These are phyloP conservation scores for Agrochola circellaris DNA, from an alignment of 2,888 invertebrate species.

Conservation along the genomic window DNA sequence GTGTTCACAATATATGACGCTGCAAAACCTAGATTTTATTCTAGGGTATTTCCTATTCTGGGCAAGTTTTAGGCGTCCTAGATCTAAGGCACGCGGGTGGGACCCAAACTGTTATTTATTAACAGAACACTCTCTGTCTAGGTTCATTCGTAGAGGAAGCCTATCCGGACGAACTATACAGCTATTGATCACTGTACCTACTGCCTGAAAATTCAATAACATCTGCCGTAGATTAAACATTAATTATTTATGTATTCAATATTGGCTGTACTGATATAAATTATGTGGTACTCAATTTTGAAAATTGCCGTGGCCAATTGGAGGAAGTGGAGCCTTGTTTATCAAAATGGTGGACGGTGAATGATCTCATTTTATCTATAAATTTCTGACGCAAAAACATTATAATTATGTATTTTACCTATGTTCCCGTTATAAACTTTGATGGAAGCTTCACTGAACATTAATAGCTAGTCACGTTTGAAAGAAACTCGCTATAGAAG, in stretches of 20 bases:
- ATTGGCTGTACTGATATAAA: constrained; percentile 49
- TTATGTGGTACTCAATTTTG: constrained; percentile 38
- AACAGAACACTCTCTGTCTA: constrained; percentile 38
- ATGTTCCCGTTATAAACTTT: not conserved
- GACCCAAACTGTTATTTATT: constrained; percentile 66
- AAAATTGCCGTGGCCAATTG: constrained; percentile 38
- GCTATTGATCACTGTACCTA: constrained; percentile 37
- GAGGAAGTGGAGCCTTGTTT: constrained; percentile 18
- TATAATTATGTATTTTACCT: not conserved
- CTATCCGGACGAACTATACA: constrained; percentile 14
- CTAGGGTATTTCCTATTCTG: constrained; percentile 49
- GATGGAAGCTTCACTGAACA: not conserved
- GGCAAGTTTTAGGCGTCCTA: constrained; percentile 44
- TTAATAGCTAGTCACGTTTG: constrained; percentile 8
- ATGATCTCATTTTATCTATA: constrained; percentile 16
- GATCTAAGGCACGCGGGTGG: constrained; percentile 46
- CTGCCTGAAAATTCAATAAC: constrained; percentile 35
- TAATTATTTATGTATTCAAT: constrained; percentile 55
- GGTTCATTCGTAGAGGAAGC: constrained; percentile 13
- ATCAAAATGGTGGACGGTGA: constrained; percentile 1
- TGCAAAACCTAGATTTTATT: constrained; percentile 39
- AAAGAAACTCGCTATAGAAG: not conserved
- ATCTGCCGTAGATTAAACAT: constrained; percentile 57
- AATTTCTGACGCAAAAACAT: not conserved
- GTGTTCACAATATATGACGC: constrained; percentile 10